Conservation (phyloP, 2,888 invertebrate species). For the Anodontia alba region DNA sequence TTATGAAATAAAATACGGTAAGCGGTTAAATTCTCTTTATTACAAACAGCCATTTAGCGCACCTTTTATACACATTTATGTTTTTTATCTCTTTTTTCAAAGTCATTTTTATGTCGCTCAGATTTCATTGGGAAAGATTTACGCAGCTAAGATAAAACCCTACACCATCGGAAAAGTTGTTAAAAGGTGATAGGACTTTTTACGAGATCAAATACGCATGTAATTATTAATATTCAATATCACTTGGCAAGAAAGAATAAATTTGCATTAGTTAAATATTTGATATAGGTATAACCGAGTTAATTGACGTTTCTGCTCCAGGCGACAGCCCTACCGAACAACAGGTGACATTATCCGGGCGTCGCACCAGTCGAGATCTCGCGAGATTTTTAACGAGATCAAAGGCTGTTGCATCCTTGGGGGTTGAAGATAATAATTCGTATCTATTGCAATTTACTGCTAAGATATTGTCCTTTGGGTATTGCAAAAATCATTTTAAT, state of each 20-base stretch:
- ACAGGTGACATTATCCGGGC: conserved; percentile 54
- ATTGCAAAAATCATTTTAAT: conserved; percentile 57
- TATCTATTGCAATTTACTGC: conserved; percentile 54
- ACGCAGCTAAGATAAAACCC: conserved; percentile 2
- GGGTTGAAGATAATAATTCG: conserved; percentile 41
- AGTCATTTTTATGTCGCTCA: conserved; percentile 1
- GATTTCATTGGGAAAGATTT: conserved; percentile 14
- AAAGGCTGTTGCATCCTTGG: conserved; percentile 41
- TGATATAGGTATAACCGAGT: conserved; percentile 17
- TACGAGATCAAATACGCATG: conserved; percentile 15
- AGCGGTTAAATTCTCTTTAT: too few species aligned
- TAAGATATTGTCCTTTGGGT: conserved; percentile 36
- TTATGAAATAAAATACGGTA: too few species aligned
- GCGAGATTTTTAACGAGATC: conserved; percentile 54
- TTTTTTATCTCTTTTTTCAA: conserved; percentile 12
- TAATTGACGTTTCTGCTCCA: conserved; percentile 22
- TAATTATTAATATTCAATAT: conserved; percentile 21
- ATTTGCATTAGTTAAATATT: conserved; percentile 21
- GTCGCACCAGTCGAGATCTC: conserved; percentile 54
- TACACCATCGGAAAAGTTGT: conserved; percentile 12
- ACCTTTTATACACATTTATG: not conserved
- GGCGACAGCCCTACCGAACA: conserved; percentile 33
- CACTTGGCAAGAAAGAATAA: conserved; percentile 1
- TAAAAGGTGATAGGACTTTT: conserved; percentile 1
- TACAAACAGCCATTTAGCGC: too few species aligned